Conservation (phyloP, 1,140 invertebrate species). For the Drosophila ficusphila region DNA sequence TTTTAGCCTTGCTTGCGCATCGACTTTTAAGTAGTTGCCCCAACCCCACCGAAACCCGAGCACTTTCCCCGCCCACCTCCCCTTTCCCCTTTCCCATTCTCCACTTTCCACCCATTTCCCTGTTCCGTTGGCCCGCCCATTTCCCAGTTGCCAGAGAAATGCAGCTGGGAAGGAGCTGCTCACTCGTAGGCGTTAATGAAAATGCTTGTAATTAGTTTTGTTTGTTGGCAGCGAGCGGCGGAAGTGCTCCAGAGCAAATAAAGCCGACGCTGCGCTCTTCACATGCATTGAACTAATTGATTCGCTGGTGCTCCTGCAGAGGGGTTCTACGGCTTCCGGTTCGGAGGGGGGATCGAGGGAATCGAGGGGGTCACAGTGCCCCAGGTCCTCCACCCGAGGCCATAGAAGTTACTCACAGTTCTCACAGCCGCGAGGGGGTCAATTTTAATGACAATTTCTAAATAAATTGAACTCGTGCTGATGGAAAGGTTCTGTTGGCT, state of each 20-base stretch:
- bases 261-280: constrained; percentile 56
- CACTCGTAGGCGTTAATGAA: constrained; percentile 78
- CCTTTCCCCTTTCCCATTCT: background rate
- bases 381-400: background rate
- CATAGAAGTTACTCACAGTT: background rate
- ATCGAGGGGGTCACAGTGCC: background rate
- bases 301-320: constrained; percentile 33
- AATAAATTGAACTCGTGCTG: constrained; percentile 12
- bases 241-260: constrained; percentile 66
- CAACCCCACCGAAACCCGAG: background rate
- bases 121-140: constrained; percentile 3
- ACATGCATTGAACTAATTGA: constrained; percentile 81
- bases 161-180: constrained; percentile 18
- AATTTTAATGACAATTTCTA: constrained; percentile 19
- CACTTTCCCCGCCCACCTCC: background rate
- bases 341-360: background rate
- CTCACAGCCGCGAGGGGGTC: background rate
- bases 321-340: constrained; percentile 3
- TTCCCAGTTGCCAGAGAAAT: constrained; percentile 10
- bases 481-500: background rate
- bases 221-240: constrained; percentile 72
- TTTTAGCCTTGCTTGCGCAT: constrained; percentile 72
- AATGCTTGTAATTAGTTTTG: constrained; percentile 82
- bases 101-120: background rate
- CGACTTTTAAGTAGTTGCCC: constrained; percentile 76